Evolutionary conservation across 2,888 invertebrate species (phyloP).

Genomic region (Agrotis segetum): DNA sequence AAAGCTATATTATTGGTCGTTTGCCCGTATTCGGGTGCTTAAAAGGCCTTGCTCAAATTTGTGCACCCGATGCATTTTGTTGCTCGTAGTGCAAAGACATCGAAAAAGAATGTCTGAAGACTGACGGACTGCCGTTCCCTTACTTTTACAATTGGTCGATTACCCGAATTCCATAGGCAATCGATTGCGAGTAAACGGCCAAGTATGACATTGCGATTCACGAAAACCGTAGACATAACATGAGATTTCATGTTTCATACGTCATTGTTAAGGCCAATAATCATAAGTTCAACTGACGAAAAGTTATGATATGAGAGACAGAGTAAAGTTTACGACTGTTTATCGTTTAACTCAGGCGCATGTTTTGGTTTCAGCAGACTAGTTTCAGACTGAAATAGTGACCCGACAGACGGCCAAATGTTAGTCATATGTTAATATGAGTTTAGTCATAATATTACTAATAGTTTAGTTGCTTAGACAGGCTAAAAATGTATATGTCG

Average conservation of each 20-base stretch:
- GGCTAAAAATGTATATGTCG: not conserved
- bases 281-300: not conserved
- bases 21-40: too few species aligned
- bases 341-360: slow-evolving; percentile 25
- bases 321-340: slow-evolving; percentile 30
- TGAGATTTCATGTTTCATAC: not conserved
- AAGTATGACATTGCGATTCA: too few species aligned
- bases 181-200: too few species aligned
- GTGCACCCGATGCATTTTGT: too few species aligned
- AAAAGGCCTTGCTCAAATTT: too few species aligned
- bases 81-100: too few species aligned
- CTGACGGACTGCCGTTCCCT: too few species aligned
- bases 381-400: slow-evolving; percentile 34
- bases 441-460: slow-evolving; percentile 24
- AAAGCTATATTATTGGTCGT: too few species aligned
- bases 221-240: not conserved
- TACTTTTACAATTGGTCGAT: too few species aligned
- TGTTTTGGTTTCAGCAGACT: slow-evolving; percentile 33
- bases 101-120: too few species aligned
- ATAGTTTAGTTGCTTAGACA: slow-evolving; percentile 12
- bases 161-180: too few species aligned
- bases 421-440: slow-evolving; percentile 6
- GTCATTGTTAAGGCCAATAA: not conserved
- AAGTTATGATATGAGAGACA: slow-evolving; percentile 8
- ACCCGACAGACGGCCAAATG: not conserved